phyloP scores from a whole-genome alignment of 2,888 invertebrate genomes.

The Cheilosia grossa region DNA sequence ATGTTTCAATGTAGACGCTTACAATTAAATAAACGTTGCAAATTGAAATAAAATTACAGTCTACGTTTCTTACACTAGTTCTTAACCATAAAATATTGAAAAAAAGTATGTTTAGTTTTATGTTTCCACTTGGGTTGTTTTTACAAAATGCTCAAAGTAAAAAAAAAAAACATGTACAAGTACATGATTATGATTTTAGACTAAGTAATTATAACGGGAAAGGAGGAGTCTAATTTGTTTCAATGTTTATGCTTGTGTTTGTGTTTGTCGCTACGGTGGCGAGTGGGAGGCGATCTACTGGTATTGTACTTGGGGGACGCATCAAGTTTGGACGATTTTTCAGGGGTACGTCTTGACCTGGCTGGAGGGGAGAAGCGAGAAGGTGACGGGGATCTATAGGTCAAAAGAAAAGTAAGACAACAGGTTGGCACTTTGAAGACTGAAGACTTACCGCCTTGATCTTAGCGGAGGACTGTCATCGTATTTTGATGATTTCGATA shows the following conservation, averaged over 20 bases:
- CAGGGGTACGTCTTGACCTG: slow-evolving; percentile 76
- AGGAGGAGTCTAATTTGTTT: slow-evolving; percentile 2
- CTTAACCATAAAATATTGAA: slow-evolving; percentile 19
- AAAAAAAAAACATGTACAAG: slow-evolving; percentile 2
- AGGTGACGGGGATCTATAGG: slow-evolving; percentile 58
- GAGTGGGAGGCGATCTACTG: slow-evolving; percentile 77
- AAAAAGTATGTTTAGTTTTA: background rate
- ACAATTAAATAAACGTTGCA: slow-evolving; percentile 5
- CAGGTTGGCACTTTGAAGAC: background rate
- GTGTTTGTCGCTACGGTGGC: slow-evolving; percentile 83
- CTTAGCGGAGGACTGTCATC: slow-evolving; percentile 77
- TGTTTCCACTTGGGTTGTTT: slow-evolving; percentile 2
- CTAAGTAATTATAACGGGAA: slow-evolving; percentile 16
- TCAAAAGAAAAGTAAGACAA: background rate
- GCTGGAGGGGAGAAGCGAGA: slow-evolving; percentile 53
- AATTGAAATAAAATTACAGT: slow-evolving; percentile 4
- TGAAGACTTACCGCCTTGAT: slow-evolving; percentile 74
- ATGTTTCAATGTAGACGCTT: slow-evolving; percentile 3
- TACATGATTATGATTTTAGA: background rate
- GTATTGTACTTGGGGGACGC: slow-evolving; percentile 81
- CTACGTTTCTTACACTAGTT: slow-evolving; percentile 29
- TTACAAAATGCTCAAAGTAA: slow-evolving; percentile 28
- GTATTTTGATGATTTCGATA: slow-evolving; percentile 78
- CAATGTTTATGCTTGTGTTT: slow-evolving; percentile 84
- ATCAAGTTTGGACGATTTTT: slow-evolving; percentile 76